Evolutionary conservation across 2,888 invertebrate genomes (phyloP), one percentile per base, ranked within the genome.

Genomic region (Monoplex corrugatus): DNA sequence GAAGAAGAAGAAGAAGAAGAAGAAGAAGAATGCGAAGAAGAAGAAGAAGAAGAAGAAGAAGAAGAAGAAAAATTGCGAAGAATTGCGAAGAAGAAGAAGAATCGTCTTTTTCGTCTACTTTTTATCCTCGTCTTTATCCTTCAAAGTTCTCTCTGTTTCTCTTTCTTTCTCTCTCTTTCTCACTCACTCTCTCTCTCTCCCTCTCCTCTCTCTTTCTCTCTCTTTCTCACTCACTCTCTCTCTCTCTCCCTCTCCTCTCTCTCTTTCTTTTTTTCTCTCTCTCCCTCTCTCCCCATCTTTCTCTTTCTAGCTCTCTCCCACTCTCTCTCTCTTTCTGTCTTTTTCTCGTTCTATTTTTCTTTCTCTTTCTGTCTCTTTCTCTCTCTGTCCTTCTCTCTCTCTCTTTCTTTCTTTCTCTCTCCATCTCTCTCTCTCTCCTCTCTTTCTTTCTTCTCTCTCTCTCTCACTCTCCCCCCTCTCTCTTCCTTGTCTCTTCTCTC

Each of bases 291-390:
- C 38, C 38, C 75, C 38, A 2, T 75, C 75, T 75, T 19, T 38
- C 38, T 38, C 38, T 38, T 19, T 38, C 38, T 38, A 13, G 10
- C 38, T 38, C 38, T 75, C 72, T 72, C 72, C 35, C 72, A 35
- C 72, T 75, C 72, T 75, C 72, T 75, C 72, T 75, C 72, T 75
- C 72, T 75, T 35, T 75, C 72, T 75, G 35, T 75, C 16, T 50
- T 16, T 50, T 16, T 50, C 50, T 50, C 50, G 8, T 16, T 50
- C 50, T 50, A 8, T 50, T 16, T 50, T 16, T 19, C 28, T 23
- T 23, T 63, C 10, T 19, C 63, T 23, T 3, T 63, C 63, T 23
- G 3, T 63, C 16, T 13, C 80, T 35, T 32, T 43, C 23, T 80
- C 35, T 35, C 23, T 43, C 43, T 35, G 5, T 80, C 43, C n/a